These are phyloP conservation scores for Gnathonemus longibarbis DNA, from an alignment of 2,113 vertebrate genomes.

Conservation along the genomic window DNA sequence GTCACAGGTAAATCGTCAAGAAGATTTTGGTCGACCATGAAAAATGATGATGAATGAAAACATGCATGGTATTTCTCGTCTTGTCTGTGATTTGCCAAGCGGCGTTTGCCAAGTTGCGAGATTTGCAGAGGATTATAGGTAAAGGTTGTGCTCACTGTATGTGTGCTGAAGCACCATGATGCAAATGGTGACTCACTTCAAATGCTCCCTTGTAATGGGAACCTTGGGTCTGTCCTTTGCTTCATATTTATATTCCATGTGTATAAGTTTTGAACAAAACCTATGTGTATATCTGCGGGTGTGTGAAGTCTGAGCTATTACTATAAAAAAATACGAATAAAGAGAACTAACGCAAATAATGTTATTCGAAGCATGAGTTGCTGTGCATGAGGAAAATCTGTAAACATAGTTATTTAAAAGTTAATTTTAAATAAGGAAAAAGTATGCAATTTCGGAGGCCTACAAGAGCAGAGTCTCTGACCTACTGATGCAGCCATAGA, in stretches of 20 bases:
- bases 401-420: neutral
- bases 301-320: neutral
- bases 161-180: neutral
- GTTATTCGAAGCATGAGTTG: neutral
- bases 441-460: neutral
- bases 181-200: neutral
- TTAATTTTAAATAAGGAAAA: neutral
- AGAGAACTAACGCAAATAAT: neutral
- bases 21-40: neutral
- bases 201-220: neutral
- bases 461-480: neutral
- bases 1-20: neutral
- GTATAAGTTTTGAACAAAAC: neutral
- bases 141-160: neutral
- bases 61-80: neutral
- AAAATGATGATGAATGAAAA: neutral
- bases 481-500: neutral
- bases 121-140: neutral
- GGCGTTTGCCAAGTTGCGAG: neutral
- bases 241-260: neutral
- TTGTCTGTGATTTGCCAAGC: neutral
- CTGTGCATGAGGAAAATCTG: neutral
- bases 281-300: neutral
- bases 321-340: neutral
- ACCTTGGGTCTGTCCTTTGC: neutral